phyloP scores from a whole-genome alignment of 2,113 vertebrate species.

The Rhabdomys dilectus region DNA sequence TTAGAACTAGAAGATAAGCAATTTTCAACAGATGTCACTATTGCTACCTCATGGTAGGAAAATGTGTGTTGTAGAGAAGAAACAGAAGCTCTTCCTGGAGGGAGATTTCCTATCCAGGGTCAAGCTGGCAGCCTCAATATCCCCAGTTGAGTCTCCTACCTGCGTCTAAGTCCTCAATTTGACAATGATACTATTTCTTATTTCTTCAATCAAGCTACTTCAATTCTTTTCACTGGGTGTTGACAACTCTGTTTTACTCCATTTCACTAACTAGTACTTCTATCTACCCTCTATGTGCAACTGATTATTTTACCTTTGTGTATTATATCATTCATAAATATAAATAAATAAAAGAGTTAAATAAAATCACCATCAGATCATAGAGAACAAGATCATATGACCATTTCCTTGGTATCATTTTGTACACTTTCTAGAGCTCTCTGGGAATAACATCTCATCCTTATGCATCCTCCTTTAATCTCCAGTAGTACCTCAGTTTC shows the following conservation, averaged over 20 bases:
- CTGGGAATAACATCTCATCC: not conserved
- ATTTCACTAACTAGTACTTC: not conserved
- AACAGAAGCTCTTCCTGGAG: not conserved
- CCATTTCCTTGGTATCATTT: not conserved
- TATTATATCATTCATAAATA: not conserved
- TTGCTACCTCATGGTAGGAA: not conserved
- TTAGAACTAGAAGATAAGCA: not conserved
- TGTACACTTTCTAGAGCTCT: not conserved
- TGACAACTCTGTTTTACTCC: not conserved
- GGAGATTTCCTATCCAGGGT: not conserved
- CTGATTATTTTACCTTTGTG: not conserved
- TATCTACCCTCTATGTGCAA: not conserved
- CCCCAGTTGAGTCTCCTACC: not conserved
- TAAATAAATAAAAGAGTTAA: not conserved
- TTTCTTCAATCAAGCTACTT: not conserved
- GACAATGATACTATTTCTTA: not conserved
- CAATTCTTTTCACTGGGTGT: not conserved
- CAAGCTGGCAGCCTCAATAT: not conserved
- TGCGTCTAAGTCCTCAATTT: not conserved
- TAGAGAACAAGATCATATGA: not conserved
- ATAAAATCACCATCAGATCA: not conserved
- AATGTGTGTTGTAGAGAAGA: not conserved
- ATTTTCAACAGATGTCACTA: not conserved
- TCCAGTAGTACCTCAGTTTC: not conserved
- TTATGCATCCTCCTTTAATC: not conserved